Conservation (phyloP, 2,888 invertebrate genomes). For the Caenorhabditis plicata region DNA sequence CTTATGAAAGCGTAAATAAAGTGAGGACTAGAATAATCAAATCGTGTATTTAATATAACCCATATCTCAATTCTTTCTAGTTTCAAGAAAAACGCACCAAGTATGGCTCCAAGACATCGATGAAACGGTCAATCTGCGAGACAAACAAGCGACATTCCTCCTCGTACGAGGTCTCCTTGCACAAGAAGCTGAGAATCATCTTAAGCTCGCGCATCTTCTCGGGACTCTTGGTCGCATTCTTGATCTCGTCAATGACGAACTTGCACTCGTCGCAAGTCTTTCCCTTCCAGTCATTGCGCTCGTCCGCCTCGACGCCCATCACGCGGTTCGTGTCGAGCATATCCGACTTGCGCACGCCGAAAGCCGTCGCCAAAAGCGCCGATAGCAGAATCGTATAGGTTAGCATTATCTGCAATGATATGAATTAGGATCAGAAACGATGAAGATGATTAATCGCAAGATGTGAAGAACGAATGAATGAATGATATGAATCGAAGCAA, state of each 20-base stretch:
- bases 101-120: slow-evolving; percentile 56
- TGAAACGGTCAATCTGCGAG: slow-evolving; percentile 53
- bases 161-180: slow-evolving; percentile 53
- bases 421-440: no score
- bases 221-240: slow-evolving; percentile 51
- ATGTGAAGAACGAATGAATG: no score
- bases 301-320: slow-evolving; percentile 10
- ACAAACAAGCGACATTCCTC: slow-evolving; percentile 60
- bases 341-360: slow-evolving; percentile 25
- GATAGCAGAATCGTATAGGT: no score
- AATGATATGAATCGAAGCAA: no score
- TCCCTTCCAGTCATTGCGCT: background rate
- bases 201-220: slow-evolving; percentile 57
- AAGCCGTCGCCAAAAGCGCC: slow-evolving; percentile 6
- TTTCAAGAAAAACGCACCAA: slow-evolving; percentile 41
- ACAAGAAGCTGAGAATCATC: slow-evolving; percentile 38
- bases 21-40: no score
- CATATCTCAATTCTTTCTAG: background rate
- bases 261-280: slow-evolving; percentile 50
- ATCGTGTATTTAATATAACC: no score
- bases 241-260: slow-evolving; percentile 50
- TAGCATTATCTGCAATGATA: no score
- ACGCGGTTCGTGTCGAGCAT: slow-evolving; percentile 46
- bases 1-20: no score
- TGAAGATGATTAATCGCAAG: no score